Conservation (phyloP, 1,140 invertebrate species). For the Conus betulinus region DNA sequence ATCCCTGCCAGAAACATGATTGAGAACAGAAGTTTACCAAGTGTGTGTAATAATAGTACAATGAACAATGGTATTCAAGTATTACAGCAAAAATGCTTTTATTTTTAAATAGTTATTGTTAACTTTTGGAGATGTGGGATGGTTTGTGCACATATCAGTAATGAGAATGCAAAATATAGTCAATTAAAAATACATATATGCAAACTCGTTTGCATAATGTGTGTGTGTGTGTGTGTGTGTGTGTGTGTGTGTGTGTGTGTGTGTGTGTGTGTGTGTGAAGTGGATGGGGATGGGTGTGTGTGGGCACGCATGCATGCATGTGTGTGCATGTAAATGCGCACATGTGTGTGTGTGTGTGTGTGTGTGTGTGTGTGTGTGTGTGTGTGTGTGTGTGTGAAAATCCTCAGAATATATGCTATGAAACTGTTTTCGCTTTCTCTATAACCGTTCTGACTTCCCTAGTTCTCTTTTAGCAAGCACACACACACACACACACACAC, state of each 20-base stretch:
- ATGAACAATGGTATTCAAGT: not conserved
- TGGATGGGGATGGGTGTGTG: not conserved
- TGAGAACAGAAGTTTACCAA: too few relatives aligned
- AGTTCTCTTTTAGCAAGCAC: too few relatives aligned
- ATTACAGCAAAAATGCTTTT: not conserved
- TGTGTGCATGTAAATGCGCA: not conserved
- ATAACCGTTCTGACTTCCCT: too few relatives aligned
- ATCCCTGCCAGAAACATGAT: too few relatives aligned
- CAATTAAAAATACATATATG: not conserved
- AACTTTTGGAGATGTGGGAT: not conserved
- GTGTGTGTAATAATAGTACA: too few relatives aligned
- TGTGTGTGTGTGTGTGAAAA: too few relatives aligned
- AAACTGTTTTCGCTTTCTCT: too few relatives aligned
- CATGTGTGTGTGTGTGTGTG: too few relatives aligned
- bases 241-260: constrained; percentile 20
- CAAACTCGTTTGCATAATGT: not conserved
- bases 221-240: not conserved
- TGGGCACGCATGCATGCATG: constrained; percentile 10
- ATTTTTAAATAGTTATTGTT: not conserved
- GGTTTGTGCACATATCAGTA: not conserved
- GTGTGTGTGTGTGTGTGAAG: not conserved
- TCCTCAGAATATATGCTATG: too few relatives aligned
- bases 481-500: too few relatives aligned
- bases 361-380: too few relatives aligned
- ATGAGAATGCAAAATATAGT: not conserved